Evolutionary conservation across 2,113 vertebrate genomes (phyloP).

Genomic region (Alces alces): DNA sequence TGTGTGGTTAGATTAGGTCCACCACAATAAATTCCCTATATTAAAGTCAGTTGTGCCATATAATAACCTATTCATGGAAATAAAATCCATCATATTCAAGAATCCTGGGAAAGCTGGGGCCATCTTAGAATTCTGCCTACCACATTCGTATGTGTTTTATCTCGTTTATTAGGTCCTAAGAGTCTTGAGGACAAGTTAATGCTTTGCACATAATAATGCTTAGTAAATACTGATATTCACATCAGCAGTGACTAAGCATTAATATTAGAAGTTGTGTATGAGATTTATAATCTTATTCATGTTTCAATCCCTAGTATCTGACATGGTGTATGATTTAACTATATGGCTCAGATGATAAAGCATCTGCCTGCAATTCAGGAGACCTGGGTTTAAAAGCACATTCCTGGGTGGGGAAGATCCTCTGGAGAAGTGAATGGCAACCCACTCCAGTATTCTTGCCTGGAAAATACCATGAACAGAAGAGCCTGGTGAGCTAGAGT

Average conservation of each 20-base stretch:
- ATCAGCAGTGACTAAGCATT: slow-evolving; percentile 16
- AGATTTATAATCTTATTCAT: neutral
- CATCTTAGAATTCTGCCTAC: neutral
- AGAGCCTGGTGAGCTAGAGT: neutral
- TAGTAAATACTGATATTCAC: slow-evolving; percentile 19
- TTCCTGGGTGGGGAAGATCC: neutral
- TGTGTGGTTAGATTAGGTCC: neutral
- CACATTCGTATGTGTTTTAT: neutral
- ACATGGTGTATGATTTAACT: neutral
- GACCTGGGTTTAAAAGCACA: neutral
- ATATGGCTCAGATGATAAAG: neutral
- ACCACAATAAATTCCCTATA: neutral
- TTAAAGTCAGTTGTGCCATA: neutral
- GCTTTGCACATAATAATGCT: neutral
- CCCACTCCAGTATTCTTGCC: neutral
- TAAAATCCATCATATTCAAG: neutral
- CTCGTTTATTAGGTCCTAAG: neutral
- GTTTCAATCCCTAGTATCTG: neutral
- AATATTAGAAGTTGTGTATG: neutral
- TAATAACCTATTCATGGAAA: neutral
- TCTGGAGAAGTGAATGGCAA: neutral
- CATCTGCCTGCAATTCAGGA: neutral
- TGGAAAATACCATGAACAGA: neutral
- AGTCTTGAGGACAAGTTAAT: neutral
- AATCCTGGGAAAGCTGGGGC: neutral